A percentile compares a stretch with the other conserved stretches of the same genome.
These are phyloP conservation scores for Paradisaea rubra DNA, from an alignment of 2,113 vertebrate species.

Conservation along the genomic window DNA sequence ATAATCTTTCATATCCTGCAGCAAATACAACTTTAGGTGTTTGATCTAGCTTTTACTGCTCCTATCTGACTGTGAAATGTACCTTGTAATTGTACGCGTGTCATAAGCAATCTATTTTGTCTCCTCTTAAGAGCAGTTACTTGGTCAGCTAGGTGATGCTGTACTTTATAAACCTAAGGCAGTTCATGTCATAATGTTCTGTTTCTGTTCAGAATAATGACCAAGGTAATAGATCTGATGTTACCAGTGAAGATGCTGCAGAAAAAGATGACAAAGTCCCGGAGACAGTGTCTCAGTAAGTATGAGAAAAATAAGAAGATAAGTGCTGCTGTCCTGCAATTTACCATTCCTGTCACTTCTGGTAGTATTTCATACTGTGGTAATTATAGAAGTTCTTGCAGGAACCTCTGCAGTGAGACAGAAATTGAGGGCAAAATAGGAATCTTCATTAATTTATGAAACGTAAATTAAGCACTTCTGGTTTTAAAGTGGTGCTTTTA, in stretches of 20 bases:
- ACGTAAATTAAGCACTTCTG: neutral
- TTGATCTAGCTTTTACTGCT: neutral
- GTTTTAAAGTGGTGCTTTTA: neutral
- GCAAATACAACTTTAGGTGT: neutral
- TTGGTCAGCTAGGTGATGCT: neutral
- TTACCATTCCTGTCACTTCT: neutral
- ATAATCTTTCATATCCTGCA: neutral
- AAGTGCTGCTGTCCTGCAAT: neutral
- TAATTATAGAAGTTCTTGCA: neutral
- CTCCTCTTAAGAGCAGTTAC: neutral
- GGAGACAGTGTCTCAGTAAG: slow-evolving; percentile 29
- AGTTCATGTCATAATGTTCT: neutral
- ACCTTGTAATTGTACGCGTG: neutral
- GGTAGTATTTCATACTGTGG: neutral
- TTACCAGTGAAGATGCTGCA: neutral
- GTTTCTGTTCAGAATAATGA: neutral
- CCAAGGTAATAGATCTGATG: neutral
- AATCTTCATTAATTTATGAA: neutral
- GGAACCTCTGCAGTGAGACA: neutral
- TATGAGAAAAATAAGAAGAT: neutral
- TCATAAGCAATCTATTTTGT: neutral
- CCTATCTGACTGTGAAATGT: neutral
- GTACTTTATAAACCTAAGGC: neutral
- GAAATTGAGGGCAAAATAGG: neutral
- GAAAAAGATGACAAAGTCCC: neutral